Conservation (phyloP, 1,140 invertebrate genomes). For the Brachionus koreanus region DNA sequence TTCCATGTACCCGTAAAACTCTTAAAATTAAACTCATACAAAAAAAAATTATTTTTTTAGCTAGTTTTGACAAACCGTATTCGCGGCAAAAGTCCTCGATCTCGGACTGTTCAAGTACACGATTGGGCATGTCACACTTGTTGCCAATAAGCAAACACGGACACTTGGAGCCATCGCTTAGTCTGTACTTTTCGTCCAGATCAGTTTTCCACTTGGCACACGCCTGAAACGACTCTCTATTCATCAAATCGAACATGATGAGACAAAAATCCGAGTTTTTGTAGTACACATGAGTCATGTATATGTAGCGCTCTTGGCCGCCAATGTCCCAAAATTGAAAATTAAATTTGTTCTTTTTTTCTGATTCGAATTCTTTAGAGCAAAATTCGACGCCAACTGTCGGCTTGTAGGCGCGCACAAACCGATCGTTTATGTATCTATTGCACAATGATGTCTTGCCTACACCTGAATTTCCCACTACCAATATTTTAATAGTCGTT, state of each 20-base stretch:
- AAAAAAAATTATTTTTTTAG: background rate
- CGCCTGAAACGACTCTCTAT: conserved; percentile 25
- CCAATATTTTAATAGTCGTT: conserved; percentile 30
- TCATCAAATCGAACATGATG: conserved; percentile 43
- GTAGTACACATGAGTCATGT: conserved; percentile 43
- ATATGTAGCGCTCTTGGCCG: conserved; percentile 43
- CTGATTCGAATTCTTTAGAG: conserved; percentile 5
- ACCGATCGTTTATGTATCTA: conserved; percentile 29
- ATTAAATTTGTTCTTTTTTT: conserved; percentile 36
- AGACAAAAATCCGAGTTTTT: conserved; percentile 44
- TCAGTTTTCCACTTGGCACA: conserved; percentile 38
- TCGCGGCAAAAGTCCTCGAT: conserved; percentile 40
- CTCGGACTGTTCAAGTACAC: conserved; percentile 24
- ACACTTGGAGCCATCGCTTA: background rate
- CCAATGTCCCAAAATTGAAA: conserved; percentile 44
- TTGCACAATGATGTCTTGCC: conserved; percentile 42
- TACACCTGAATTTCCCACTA: conserved; percentile 32
- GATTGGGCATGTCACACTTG: conserved; percentile 30
- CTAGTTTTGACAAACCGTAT: background rate
- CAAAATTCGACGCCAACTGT: conserved; percentile 42
- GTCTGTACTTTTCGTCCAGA: conserved; percentile 26
- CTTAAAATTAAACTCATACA: background rate
- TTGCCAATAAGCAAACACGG: conserved; percentile 38
- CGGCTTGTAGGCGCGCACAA: conserved; percentile 9
- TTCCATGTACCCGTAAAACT: conserved; percentile 44